Conservation (phyloP, 2,888 invertebrate species). For the Zygogramma bicolorata region DNA sequence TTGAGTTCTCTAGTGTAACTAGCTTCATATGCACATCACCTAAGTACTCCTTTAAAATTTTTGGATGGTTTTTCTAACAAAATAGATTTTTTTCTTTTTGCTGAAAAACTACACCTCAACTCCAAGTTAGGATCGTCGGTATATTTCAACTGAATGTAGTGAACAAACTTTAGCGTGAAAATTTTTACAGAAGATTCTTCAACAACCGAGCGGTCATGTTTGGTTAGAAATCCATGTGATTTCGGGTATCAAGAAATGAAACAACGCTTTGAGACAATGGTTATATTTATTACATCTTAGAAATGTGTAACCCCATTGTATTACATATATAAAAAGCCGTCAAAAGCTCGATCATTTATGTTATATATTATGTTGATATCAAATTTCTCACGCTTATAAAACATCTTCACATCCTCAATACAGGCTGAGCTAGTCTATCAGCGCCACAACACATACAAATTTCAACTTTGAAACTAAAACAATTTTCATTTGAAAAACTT, state of each 20-base stretch:
- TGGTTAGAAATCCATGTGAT: background rate
- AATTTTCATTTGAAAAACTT: constrained; percentile 36
- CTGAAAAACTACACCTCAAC: too few relatives aligned
- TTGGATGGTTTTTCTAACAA: too few relatives aligned
- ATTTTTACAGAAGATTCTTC: too few relatives aligned
- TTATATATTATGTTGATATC: constrained; percentile 66
- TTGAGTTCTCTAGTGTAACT: too few relatives aligned
- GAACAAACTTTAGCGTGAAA: too few relatives aligned
- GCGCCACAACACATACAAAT: constrained; percentile 21
- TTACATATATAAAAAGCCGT: constrained; percentile 68
- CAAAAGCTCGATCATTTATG: constrained; percentile 68
- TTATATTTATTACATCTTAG: constrained; percentile 67
- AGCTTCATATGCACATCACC: too few relatives aligned
- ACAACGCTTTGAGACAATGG: constrained; percentile 62
- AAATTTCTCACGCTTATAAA: constrained; percentile 66
- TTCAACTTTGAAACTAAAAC: constrained; percentile 42
- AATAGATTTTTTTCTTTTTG: too few relatives aligned
- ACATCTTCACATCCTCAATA: constrained; percentile 62
- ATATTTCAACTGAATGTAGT: too few relatives aligned
- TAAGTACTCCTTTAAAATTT: too few relatives aligned
- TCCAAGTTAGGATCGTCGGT: too few relatives aligned
- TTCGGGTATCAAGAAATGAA: constrained; percentile 45
- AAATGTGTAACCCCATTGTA: constrained; percentile 67
- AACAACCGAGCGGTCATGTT: too few relatives aligned
- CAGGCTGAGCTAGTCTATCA: constrained; percentile 34